Conservation (phyloP, 2,113 vertebrate genomes). For the Naja naja region DNA sequence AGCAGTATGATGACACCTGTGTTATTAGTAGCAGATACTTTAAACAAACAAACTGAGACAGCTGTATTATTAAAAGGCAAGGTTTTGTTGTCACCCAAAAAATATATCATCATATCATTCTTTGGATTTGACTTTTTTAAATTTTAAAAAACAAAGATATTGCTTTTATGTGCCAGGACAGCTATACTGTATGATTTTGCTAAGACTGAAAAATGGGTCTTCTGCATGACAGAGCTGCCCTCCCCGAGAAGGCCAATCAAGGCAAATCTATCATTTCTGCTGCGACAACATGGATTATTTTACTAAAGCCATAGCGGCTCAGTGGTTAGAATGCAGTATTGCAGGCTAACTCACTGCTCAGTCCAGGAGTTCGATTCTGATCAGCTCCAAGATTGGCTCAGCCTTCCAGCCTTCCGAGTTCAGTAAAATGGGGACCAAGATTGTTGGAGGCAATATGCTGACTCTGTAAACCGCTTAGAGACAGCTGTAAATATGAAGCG, state of each 20-base stretch:
- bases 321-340: too few species aligned
- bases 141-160: neutral
- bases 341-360: too few species aligned
- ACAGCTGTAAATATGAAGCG: too few species aligned
- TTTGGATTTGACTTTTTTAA: neutral
- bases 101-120: neutral
- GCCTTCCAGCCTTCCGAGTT: too few species aligned
- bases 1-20: neutral
- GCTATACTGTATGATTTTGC: neutral
- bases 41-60: neutral
- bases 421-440: too few species aligned
- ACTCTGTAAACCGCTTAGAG: too few species aligned
- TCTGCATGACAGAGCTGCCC: neutral
- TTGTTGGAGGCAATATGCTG: too few species aligned
- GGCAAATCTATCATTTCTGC: neutral
- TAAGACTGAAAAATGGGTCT: neutral
- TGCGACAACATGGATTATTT: neutral
- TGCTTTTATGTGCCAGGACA: neutral
- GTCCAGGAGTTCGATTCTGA: too few species aligned
- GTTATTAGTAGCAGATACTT: neutral
- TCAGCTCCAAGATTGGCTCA: too few species aligned
- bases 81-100: neutral
- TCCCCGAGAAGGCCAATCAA: neutral
- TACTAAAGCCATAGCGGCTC: neutral
- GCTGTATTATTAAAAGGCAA: neutral